Conservation (phyloP, 1,140 invertebrate genomes). For the Paraescarpia echinospica region DNA sequence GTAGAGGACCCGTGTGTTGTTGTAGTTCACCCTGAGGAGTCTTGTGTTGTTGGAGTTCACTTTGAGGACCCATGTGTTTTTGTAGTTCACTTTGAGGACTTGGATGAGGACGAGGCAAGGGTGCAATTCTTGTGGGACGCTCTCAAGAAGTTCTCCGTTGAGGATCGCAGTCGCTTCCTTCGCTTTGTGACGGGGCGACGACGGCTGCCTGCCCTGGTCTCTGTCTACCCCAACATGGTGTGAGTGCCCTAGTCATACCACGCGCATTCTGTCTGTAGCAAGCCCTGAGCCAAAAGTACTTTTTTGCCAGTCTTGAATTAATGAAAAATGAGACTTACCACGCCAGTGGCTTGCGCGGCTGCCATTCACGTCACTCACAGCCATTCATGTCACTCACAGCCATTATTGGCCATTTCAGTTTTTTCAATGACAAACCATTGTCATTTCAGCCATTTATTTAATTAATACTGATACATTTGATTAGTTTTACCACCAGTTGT, state of each 20-base stretch:
- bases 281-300: no score
- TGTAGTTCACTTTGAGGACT: constrained; percentile 54
- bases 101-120: constrained; percentile 49
- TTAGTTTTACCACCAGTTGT: no score
- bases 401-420: no score
- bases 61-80: not conserved
- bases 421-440: no score
- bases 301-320: no score
- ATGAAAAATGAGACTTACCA: no score
- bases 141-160: constrained; percentile 54
- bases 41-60: not conserved
- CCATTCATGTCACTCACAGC: no score
- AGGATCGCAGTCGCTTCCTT: constrained; percentile 56
- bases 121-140: constrained; percentile 57
- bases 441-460: no score
- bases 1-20: not conserved
- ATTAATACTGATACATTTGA: no score
- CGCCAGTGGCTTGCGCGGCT: no score
- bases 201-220: constrained; percentile 52
- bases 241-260: constrained; percentile 31
- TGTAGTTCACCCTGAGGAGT: not conserved
- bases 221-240: constrained; percentile 52
- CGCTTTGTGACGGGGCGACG: constrained; percentile 56
- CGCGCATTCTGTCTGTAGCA: no score
- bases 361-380: no score